These are phyloP conservation scores for Cydia strobilella DNA, from an alignment of 1,140 invertebrate genomes.

Conservation along the genomic window DNA sequence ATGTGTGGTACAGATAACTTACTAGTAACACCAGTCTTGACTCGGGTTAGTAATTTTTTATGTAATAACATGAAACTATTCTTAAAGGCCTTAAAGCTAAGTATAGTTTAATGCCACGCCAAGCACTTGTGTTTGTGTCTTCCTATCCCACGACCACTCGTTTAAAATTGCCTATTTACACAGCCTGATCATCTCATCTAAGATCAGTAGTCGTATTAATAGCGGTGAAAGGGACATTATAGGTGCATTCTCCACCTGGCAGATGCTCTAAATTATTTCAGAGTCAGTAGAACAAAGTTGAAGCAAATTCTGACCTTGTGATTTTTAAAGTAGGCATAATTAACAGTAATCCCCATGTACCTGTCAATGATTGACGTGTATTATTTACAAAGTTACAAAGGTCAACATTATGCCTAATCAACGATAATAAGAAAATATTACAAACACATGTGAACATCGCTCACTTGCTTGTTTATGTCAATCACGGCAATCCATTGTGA, in stretches of 20 bases:
- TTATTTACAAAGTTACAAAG: constrained; percentile 50
- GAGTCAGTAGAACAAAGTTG: constrained; percentile 28
- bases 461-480: constrained; percentile 62
- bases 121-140: too few species aligned
- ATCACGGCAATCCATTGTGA: constrained; percentile 43
- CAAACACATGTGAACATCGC: constrained; percentile 45
- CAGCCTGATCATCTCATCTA: too few species aligned
- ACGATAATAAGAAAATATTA: constrained; percentile 48
- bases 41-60: too few species aligned
- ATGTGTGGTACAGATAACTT: too few species aligned
- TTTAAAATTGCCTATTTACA: too few species aligned
- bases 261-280: constrained; percentile 7
- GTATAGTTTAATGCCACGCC: too few species aligned
- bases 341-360: constrained; percentile 39
- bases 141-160: too few species aligned
- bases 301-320: constrained; percentile 22
- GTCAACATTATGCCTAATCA: constrained; percentile 49
- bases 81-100: too few species aligned
- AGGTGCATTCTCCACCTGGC: neutral
- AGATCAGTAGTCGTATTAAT: neutral
- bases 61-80: too few species aligned
- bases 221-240: neutral
- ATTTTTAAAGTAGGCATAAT: constrained; percentile 14
- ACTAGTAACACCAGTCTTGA: too few species aligned
- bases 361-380: constrained; percentile 44